phyloP scores from a whole-genome alignment of 1,140 invertebrate genomes.

The Mizuhopecten yessoensis region DNA sequence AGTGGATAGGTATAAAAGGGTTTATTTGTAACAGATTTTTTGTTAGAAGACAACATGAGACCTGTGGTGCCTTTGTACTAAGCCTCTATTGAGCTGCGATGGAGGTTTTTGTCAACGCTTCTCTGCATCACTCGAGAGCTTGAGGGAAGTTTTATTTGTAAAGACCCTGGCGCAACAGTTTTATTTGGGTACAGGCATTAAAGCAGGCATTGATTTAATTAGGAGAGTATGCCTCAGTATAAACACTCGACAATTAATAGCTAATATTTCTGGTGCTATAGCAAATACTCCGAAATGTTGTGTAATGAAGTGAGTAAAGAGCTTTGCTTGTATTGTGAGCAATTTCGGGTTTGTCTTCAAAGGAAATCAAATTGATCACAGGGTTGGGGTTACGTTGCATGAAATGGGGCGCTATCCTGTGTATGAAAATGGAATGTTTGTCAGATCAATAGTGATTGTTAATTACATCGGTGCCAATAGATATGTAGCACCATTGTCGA shows the following conservation, averaged over 20 bases:
- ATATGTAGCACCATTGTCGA: neutral
- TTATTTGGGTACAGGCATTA: slow-evolving; percentile 25
- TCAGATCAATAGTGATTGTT: slow-evolving; percentile 1
- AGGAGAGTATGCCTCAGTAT: neutral
- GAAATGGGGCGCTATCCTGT: slow-evolving; percentile 14
- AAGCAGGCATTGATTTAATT: slow-evolving; percentile 24
- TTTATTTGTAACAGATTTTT: neutral
- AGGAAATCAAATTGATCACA: neutral
- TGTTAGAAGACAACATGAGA: neutral
- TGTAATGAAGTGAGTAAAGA: slow-evolving; percentile 33
- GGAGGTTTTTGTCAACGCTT: neutral
- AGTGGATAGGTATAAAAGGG: neutral
- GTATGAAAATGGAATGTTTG: slow-evolving; percentile 27
- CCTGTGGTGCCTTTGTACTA: neutral
- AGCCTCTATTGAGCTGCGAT: neutral
- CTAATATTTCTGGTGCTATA: slow-evolving; percentile 2
- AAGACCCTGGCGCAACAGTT: neutral
- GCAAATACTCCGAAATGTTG: slow-evolving; percentile 26
- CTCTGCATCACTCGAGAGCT: slow-evolving; percentile 22
- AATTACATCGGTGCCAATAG: neutral
- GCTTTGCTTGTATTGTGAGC: neutral
- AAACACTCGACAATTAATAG: slow-evolving; percentile 33
- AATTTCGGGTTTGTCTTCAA: neutral
- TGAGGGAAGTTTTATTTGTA: slow-evolving; percentile 33
- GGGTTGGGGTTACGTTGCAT: slow-evolving; percentile 2